Percentiles rank a stretch among this genome's conserved stretches.
Evolutionary conservation across 2,113 vertebrate genomes (phyloP).

Genomic region (Beaufortia kweichowensis): DNA sequence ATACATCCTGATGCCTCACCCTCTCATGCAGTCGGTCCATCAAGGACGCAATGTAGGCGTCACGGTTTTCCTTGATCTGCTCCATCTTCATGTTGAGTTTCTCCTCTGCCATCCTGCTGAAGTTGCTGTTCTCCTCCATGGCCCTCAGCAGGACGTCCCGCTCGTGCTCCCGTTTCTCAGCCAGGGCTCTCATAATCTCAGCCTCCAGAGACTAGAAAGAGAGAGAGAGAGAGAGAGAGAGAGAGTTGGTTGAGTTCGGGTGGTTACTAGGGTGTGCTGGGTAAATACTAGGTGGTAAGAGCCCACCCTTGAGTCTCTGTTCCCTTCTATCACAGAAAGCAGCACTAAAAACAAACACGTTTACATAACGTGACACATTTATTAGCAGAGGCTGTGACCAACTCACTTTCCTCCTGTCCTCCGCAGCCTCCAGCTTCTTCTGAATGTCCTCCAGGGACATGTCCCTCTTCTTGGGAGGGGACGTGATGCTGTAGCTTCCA

Average conservation of each 20-base stretch:
- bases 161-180: constrained; percentile 83
- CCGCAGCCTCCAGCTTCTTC: constrained; percentile 86
- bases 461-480: constrained; percentile 86
- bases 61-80: constrained; percentile 83
- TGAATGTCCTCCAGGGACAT: constrained; percentile 85
- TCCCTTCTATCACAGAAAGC: too few relatives aligned
- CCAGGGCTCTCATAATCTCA: constrained; percentile 83
- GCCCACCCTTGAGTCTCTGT: too few relatives aligned
- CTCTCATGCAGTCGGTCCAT: constrained; percentile 86
- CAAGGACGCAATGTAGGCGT: constrained; percentile 82
- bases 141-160: constrained; percentile 86
- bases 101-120: constrained; percentile 84
- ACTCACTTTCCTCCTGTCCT: constrained; percentile 86
- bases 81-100: constrained; percentile 84
- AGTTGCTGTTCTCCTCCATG: constrained; percentile 88
- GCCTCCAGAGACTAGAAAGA: constrained; percentile 78
- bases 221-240: background rate
- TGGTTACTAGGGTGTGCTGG: too few relatives aligned
- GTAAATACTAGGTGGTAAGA: too few relatives aligned
- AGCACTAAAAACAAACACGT: too few relatives aligned
- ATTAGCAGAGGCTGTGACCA: background rate
- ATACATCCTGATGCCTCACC: constrained; percentile 62
- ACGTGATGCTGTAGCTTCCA: constrained; percentile 78
- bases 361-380: too few relatives aligned
- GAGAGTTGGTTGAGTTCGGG: too few relatives aligned